Evolutionary conservation across 2,797 vertebrate genomes (phyloP).

Genomic region (Pogoniulus pusillus): DNA sequence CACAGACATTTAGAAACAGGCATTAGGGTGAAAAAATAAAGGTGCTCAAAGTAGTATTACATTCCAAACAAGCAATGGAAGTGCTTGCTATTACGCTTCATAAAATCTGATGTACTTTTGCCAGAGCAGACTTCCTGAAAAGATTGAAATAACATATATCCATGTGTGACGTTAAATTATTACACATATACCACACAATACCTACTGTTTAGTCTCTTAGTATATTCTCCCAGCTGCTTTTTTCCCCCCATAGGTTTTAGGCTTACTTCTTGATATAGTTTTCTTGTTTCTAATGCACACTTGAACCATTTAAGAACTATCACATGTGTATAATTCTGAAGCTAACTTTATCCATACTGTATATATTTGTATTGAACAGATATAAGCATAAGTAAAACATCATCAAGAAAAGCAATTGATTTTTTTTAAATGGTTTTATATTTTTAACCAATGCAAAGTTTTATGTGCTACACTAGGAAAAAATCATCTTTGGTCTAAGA

Average conservation of each 20-base stretch:
- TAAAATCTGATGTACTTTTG: not conserved
- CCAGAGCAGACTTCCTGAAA: not conserved
- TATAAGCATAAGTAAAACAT: not conserved
- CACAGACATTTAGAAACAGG: not conserved
- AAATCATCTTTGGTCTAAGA: not conserved
- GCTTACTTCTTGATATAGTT: not conserved
- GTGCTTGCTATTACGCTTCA: rapidly evolving
- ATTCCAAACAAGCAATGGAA: not conserved
- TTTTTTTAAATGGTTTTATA: not conserved
- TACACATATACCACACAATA: not conserved
- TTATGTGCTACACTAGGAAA: not conserved
- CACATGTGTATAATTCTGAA: not conserved
- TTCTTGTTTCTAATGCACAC: not conserved
- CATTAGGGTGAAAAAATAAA: not conserved
- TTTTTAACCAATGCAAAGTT: not conserved
- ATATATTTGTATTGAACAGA: not conserved
- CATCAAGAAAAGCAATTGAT: not conserved
- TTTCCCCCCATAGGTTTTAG: not conserved
- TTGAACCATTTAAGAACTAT: not conserved
- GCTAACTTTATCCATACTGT: not conserved
- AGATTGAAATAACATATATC: not conserved
- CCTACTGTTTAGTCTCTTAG: not conserved
- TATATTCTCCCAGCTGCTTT: not conserved
- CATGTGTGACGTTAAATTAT: not conserved
- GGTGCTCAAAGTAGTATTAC: not conserved